Percentiles rank a stretch among this genome's conserved stretches.
phyloP scores from a whole-genome alignment of 2,113 vertebrate species.

The Scartelaos histophorus region DNA sequence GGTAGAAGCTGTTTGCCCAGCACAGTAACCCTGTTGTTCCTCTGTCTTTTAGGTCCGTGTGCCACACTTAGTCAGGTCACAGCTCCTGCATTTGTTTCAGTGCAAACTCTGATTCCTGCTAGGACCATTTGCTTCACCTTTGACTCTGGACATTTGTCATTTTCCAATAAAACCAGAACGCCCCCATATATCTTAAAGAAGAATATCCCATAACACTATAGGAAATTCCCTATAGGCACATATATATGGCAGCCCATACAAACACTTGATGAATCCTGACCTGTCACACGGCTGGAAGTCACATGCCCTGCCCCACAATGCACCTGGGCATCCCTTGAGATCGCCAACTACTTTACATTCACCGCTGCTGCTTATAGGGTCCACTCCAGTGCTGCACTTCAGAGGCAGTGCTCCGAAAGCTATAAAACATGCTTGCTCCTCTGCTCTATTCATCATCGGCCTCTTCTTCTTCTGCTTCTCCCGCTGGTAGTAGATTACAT shows the following conservation, averaged over 20 bases:
- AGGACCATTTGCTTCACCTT: background rate
- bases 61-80: background rate
- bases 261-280: slow-evolving; percentile 9
- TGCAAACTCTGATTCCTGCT: background rate
- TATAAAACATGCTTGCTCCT: slow-evolving; percentile 55
- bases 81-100: background rate
- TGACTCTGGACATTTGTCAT: slow-evolving; percentile 4
- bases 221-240: background rate
- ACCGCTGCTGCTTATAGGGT: slow-evolving; percentile 23
- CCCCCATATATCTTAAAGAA: slow-evolving; percentile 5
- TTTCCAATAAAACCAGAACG: background rate
- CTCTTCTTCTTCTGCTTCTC: slow-evolving; percentile 27
- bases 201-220: background rate
- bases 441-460: slow-evolving; percentile 53
- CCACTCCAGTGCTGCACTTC: slow-evolving; percentile 51
- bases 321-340: slow-evolving; percentile 17
- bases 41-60: background rate
- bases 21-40: background rate
- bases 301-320: slow-evolving; percentile 31
- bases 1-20: background rate
- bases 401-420: slow-evolving; percentile 43
- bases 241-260: slow-evolving; percentile 5
- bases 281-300: slow-evolving; percentile 1
- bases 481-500: slow-evolving; percentile 67
- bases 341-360: slow-evolving; percentile 46